Conservation (phyloP, 2,797 vertebrate genomes). For the Alosa sapidissima region DNA sequence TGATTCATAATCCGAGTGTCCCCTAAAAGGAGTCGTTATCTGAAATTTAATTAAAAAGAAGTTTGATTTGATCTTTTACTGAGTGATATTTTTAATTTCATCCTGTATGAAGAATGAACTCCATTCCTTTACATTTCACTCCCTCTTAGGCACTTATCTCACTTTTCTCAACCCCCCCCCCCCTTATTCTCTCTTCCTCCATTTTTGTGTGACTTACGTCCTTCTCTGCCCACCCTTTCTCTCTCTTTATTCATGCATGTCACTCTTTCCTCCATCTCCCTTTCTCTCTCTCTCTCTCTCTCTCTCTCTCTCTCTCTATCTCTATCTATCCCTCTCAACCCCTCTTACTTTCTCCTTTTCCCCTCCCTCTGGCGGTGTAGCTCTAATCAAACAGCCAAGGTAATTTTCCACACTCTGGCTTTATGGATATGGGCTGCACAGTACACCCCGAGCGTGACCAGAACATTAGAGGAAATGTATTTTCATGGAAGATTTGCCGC, state of each 20-base stretch:
- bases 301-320: constrained; percentile 25
- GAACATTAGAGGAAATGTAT: constrained; percentile 86
- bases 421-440: constrained; percentile 75
- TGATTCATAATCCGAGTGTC: not conserved
- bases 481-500: constrained; percentile 87
- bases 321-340: constrained; percentile 43
- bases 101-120: constrained; percentile 35
- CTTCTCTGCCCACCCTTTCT: not conserved
- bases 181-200: not conserved
- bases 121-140: constrained; percentile 53
- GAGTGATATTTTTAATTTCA: constrained; percentile 16
- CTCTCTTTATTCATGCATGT: not conserved
- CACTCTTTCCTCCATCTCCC: not conserved
- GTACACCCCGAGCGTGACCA: constrained; percentile 74
- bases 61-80: constrained; percentile 14
- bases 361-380: constrained; percentile 66
- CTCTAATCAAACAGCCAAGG: constrained; percentile 81
- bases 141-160: not conserved
- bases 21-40: constrained; percentile 3
- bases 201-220: not conserved
- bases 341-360: constrained; percentile 45
- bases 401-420: constrained; percentile 83
- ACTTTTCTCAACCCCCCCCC: constrained; percentile 21
- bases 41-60: constrained; percentile 14
- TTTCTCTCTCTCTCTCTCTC: not conserved